Percentiles rank a stretch among this genome's conserved stretches.
phyloP scores from a whole-genome alignment of 2,888 invertebrate species.

The Temnothorax unifasciatus region DNA sequence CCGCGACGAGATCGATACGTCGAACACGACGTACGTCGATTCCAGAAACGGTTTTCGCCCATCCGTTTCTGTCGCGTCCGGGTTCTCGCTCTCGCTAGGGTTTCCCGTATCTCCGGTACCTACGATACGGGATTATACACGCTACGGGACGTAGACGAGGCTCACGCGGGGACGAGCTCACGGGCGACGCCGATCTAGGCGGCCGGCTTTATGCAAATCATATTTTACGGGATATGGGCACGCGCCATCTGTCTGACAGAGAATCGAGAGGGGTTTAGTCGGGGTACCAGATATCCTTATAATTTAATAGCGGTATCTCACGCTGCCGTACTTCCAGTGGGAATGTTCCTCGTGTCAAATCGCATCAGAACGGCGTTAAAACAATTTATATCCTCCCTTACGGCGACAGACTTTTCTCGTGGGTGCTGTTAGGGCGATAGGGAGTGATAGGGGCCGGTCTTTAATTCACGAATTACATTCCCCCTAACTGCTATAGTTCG shows the following conservation, averaged over 20 bases:
- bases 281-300: constrained; percentile 68
- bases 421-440: constrained; percentile 66
- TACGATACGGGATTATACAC: constrained; percentile 46
- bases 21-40: constrained; percentile 49
- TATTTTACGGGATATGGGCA: constrained; percentile 68
- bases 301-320: constrained; percentile 73
- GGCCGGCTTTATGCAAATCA: constrained; percentile 73
- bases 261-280: constrained; percentile 10
- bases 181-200: constrained; percentile 45
- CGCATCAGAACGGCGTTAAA: constrained; percentile 75
- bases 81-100: background rate
- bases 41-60: constrained; percentile 23
- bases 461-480: constrained; percentile 76
- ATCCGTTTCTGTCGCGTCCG: constrained; percentile 7
- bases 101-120: constrained; percentile 40
- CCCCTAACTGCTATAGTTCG: constrained; percentile 14
- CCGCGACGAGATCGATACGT: constrained; percentile 49
- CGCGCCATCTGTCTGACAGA: constrained; percentile 61
- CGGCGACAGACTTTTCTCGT: constrained; percentile 60
- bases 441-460: constrained; percentile 43
- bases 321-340: constrained; percentile 50
- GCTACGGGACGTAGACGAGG: constrained; percentile 13
- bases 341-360: constrained; percentile 70
- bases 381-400: constrained; percentile 76
- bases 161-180: constrained; percentile 26